Percentiles rank a stretch among this genome's conserved stretches.
Evolutionary conservation across 2,797 vertebrate genomes (phyloP).

Genomic region (Hoplostethus atlanticus): DNA sequence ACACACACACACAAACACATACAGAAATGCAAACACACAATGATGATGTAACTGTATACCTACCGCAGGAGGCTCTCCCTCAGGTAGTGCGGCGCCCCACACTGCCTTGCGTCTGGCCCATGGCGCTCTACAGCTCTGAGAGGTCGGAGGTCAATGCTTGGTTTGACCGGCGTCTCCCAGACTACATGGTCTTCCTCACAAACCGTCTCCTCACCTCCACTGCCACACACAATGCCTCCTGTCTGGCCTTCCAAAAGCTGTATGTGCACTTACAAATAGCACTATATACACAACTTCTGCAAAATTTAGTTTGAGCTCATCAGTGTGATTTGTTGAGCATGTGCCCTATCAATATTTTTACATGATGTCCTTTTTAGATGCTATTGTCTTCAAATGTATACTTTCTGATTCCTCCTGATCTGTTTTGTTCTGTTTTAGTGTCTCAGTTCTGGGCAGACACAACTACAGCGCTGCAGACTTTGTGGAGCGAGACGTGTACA

Average conservation of each 20-base stretch:
- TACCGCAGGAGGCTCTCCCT: constrained; percentile 71
- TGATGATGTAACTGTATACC: background rate
- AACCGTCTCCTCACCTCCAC: constrained; percentile 67
- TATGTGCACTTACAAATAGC: constrained; percentile 46
- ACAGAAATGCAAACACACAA: background rate
- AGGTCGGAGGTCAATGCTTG: constrained; percentile 69
- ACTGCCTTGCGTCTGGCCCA: constrained; percentile 79
- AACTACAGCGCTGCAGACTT: constrained; percentile 72
- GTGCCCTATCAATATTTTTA: background rate
- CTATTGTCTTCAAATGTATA: background rate
- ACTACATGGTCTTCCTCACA: constrained; percentile 77
- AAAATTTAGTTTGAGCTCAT: background rate
- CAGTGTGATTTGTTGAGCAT: background rate
- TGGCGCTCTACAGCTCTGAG: constrained; percentile 63
- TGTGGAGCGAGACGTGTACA: constrained; percentile 63
- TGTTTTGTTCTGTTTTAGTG: constrained; percentile 61
- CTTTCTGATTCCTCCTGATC: background rate
- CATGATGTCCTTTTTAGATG: no score
- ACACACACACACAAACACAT: background rate
- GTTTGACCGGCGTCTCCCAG: constrained; percentile 69
- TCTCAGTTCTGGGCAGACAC: constrained; percentile 67
- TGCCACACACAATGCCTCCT: constrained; percentile 65
- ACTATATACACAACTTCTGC: background rate
- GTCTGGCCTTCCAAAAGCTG: constrained; percentile 81
- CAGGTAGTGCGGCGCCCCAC: constrained; percentile 51